Percentiles rank a stretch among this genome's conserved stretches.
These are phyloP conservation scores for Cynocephalus volans DNA, from an alignment of 2,113 vertebrate species.

Conservation along the genomic window DNA sequence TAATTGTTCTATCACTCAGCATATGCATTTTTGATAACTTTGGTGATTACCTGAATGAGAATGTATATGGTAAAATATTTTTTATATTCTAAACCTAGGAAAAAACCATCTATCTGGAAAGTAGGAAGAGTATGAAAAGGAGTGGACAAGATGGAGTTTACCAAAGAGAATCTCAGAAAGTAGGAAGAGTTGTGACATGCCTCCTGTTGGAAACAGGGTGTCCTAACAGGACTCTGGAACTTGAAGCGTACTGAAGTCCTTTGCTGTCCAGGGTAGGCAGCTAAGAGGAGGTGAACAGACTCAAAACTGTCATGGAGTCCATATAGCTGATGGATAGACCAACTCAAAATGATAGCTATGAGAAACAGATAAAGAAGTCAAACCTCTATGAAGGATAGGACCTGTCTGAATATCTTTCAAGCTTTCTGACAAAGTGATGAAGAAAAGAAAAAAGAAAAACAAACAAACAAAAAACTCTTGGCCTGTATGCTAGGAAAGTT, in stretches of 20 bases:
- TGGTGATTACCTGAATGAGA: constrained; percentile 43
- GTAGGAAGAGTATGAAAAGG: background rate
- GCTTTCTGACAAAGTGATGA: background rate
- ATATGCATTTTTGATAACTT: constrained; percentile 72
- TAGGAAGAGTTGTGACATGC: background rate
- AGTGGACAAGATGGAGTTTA: background rate
- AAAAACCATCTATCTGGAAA: constrained; percentile 33
- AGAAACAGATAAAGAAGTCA: background rate
- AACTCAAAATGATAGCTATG: background rate
- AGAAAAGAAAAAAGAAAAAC: background rate
- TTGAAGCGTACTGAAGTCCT: background rate
- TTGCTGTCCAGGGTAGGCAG: background rate
- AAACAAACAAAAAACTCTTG: background rate
- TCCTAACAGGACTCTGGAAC: background rate
- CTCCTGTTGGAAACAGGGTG: background rate
- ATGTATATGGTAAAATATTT: background rate
- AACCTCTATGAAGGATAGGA: background rate
- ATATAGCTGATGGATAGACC: background rate
- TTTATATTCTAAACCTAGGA: background rate
- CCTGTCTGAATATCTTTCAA: background rate
- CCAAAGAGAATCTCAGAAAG: constrained; percentile 8
- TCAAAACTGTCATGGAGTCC: background rate
- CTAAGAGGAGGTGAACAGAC: background rate
- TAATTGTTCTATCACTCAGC: constrained; percentile 66
- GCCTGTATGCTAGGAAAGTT: background rate